Base-by-base conservation (phyloP, 2,888 invertebrate genomes). In the Griposia aprilina region DNA sequence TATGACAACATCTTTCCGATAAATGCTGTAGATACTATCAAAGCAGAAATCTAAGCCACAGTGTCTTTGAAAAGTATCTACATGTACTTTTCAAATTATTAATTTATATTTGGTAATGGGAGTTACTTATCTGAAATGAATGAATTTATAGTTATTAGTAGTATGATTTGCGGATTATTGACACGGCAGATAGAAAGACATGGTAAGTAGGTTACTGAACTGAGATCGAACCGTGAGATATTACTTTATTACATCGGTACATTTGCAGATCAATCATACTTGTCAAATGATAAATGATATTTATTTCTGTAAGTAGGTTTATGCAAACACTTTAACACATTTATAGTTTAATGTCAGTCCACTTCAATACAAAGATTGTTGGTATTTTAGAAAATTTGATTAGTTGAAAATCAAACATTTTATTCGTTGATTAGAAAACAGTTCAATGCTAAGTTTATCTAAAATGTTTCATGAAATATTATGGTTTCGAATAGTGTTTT, bases 231-330 rank as follows among this genome's bases (percentile, higher is more conserved):
- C n/a, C 26, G 41, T 36, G 23, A 77, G 85, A 84, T 84, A 73
- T 30, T 62, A 59, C 20, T 30, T 52, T 60, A 77, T 52, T 60
- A 77, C 62, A 57, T 23, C 26, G 0, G 13, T 78, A 63, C 15
- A 74, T 66, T 23, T 52, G 41, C 23, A 62, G 41, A 84, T 84
- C 78, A 69, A 85, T 84, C 85, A 82, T 62, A 52, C 26, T 62
- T 85, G 68, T 78, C 82, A 74, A 48, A 52, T 52, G 52, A 50
- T 52, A 68, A 15, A 65, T 15, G 5, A 30, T 50, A 10, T 52
- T 17, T 23, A 68, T 52, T 68, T 52, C 5, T 17, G 30, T 50
- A 23, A 30, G 15, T 30, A 50, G 15, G 30, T 15, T 45, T 15
- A 52, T 17, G 15, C 30, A 52, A 67, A 67, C 26, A 20, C 26